phyloP scores from a whole-genome alignment of 2,113 vertebrate species.

The Ammospiza caudacuta region DNA sequence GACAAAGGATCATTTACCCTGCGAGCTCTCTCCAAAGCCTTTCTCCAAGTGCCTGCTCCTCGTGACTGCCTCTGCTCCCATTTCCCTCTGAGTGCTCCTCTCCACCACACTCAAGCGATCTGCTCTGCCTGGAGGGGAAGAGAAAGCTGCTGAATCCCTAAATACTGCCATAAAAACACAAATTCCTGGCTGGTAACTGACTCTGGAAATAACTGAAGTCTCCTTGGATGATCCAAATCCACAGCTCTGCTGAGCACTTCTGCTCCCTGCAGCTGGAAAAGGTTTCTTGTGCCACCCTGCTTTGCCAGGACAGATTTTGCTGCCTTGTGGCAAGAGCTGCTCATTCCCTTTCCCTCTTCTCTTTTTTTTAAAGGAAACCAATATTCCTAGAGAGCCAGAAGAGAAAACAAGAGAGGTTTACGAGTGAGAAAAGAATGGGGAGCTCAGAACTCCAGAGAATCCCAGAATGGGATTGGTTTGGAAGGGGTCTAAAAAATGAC shows the following conservation, averaged over 20 bases:
- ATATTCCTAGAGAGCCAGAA: neutral
- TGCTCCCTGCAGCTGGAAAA: neutral
- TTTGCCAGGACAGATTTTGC: neutral
- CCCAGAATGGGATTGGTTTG: too few species aligned
- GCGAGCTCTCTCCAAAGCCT: neutral
- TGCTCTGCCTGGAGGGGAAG: neutral
- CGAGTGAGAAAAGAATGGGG: neutral
- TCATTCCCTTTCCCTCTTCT: neutral
- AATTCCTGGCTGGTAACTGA: neutral
- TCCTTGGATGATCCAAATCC: neutral
- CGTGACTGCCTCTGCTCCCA: neutral
- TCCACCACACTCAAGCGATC: neutral
- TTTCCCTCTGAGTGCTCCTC: neutral
- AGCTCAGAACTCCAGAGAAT: neutral
- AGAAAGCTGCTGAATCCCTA: neutral
- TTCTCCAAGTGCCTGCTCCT: slow-evolving; percentile 11
- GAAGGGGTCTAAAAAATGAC: neutral
- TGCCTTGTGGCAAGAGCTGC: neutral
- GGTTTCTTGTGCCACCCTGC: neutral
- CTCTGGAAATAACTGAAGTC: neutral
- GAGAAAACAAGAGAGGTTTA: neutral
- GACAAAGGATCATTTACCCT: neutral
- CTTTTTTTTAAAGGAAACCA: neutral
- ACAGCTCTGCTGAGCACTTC: neutral
- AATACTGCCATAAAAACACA: neutral